A percentile compares a stretch with the other conserved stretches of the same genome.
These are phyloP conservation scores for Arothron firmamentum DNA, from an alignment of 2,113 vertebrate genomes.

Conservation along the genomic window DNA sequence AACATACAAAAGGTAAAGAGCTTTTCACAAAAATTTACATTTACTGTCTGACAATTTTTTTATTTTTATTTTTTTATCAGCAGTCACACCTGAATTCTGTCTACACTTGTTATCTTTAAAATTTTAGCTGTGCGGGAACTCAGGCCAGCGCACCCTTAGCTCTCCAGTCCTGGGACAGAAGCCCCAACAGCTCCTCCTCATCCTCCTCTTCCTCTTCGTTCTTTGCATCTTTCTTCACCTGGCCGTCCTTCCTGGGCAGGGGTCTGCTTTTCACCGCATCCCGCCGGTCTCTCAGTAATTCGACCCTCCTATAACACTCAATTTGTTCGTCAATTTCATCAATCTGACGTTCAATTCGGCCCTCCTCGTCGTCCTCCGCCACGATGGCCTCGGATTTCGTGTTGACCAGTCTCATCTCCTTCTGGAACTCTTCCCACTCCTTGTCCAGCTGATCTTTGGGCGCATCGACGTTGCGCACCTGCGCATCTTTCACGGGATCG, in stretches of 20 bases:
- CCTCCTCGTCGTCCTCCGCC: constrained; percentile 95
- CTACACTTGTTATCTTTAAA: neutral
- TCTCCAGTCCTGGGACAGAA: constrained; percentile 90
- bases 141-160: constrained; percentile 90
- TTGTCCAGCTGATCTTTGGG: constrained; percentile 97
- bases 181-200: constrained; percentile 85
- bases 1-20: constrained; percentile 20
- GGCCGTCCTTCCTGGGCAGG: constrained; percentile 56
- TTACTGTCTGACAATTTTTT: no score
- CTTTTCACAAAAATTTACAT: constrained; percentile 4
- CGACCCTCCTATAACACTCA: constrained; percentile 88
- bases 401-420: constrained; percentile 93
- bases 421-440: constrained; percentile 99
- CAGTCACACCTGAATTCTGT: neutral
- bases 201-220: constrained; percentile 83
- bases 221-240: constrained; percentile 49
- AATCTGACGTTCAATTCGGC: constrained; percentile 91
- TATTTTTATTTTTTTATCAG: no score
- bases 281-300: constrained; percentile 83
- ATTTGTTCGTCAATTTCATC: constrained; percentile 97
- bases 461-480: constrained; percentile 92
- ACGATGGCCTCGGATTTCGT: constrained; percentile 95
- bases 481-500: constrained; percentile 91
- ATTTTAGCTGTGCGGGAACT: neutral
- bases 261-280: constrained; percentile 80